Base-by-base conservation (phyloP, 2,113 vertebrate species). In the Mastomys natalensis region DNA sequence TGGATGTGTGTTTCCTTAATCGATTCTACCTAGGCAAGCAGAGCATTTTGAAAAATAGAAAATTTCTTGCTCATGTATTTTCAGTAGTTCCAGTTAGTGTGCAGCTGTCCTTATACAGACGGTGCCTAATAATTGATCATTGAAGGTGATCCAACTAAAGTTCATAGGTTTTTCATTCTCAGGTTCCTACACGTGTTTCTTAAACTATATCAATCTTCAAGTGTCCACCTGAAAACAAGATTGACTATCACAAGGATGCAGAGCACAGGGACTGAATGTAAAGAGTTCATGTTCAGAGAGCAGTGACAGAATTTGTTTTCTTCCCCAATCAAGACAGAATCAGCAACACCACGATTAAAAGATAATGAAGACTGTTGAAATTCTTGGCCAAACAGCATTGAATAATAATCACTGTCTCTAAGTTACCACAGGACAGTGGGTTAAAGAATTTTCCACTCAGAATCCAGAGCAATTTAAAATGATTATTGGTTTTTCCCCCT, bases 401-500 rank as follows among this genome's bases (percentile, higher is more conserved):
- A 73, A 96, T 96, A 96, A 96, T 97, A 95, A 55, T 98, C 78
- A 89, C 72, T 95, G 93, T 53, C 94, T 97, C 89, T 93, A 98
- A 98, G 97, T 97, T 96, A 96, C 81, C 92, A 85, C 81, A 81
- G 72, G 45, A 0, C 15, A 95, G 87, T 76, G 51, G 45, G 78
- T 96, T 97, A 98, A 98, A 98, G 64, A 94, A 97, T 97, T 96
- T 85, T 97, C 92, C 94, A 96, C 96, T 98, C 94, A 95, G 91
- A 98, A 98, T 98, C 95, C 95, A 96, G 96, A 97, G 95, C 89
- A 98, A 97, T 96, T 97, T 98, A 97, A 98, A 98, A 97, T 81
- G 77, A 97, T 96, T 98, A 98, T 98, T 98, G 98, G 98, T 98
- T 98, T 98, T 98, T 98, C 98, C 62, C 85, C 92, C 86, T 98